Base-by-base conservation (phyloP, 2,113 vertebrate genomes). In the Pachypanchax playfairii region DNA sequence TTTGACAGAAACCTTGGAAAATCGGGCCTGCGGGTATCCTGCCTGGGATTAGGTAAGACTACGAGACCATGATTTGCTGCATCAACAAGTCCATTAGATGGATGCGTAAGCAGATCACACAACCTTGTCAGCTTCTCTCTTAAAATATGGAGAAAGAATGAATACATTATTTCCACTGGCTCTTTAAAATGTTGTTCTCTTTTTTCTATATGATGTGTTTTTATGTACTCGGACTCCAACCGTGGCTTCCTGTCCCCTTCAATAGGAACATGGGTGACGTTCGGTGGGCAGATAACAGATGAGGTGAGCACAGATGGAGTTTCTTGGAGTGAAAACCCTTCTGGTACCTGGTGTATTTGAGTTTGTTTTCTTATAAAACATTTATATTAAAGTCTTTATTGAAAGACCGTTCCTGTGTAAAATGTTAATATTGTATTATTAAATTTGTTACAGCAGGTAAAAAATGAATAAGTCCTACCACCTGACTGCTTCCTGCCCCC, bases 261-360 rank as follows among this genome's bases (percentile, higher is more conserved):
- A 66, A 3, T 65, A 99, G 97, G 97, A 86, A 99, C 97, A 87
- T 99, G 97, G 97, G 97, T 99, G 90, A 99, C 97, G 2, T 99
- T 99, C 0, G 97, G 97, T 28, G 97, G 96, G 65, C 97, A 99
- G 89, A 94, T 99, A 86, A 97, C 96, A 0, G 97, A 99, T 0
- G 97, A 99, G 95, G 97, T 98, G 92, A 92, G 92, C 73, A 39
- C 48, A 85, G 71, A 85, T 85, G 83, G 67, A 42, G 79, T 75
- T 68, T 77, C 71, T 31, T 20, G 61, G 63, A 79, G 67, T 71
- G 42, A 60, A 75, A 75, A 65, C 66, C 71, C 31, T 68, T 52
- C 63, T 68, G 56, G 58, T n/a, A n/a, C n/a, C n/a, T 75, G 75
- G 79, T 70, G 52, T 54, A 31, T 60, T 29, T 47, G 43, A 46